Evolutionary conservation across 2,888 invertebrate genomes (phyloP).

Genomic region (Pterostichus madidus): DNA sequence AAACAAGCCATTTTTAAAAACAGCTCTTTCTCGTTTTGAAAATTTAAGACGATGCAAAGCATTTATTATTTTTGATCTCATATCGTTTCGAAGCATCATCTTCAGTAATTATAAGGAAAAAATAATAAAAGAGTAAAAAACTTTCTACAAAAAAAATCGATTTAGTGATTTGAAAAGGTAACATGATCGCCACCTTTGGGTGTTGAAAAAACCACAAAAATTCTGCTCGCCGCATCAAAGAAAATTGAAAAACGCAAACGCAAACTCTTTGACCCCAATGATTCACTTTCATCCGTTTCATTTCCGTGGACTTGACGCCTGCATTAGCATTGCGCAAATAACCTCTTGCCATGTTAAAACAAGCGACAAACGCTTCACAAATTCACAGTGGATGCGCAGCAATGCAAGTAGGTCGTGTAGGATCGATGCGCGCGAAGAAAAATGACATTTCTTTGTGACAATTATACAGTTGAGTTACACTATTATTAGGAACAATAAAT

Average conservation of each 20-base stretch:
- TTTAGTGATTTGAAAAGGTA: no score
- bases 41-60: no score
- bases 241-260: neutral
- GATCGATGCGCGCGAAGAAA: slow-evolving; percentile 61
- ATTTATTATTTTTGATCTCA: no score
- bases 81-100: no score
- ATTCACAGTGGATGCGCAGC: slow-evolving; percentile 33
- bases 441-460: slow-evolving; percentile 64
- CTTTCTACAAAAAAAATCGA: no score
- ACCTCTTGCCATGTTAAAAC: slow-evolving; percentile 14
- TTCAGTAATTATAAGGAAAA: no score
- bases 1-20: no score
- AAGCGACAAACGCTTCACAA: slow-evolving; percentile 24
- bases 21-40: no score
- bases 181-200: neutral
- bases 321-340: slow-evolving; percentile 25
- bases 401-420: slow-evolving; percentile 51
- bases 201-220: slow-evolving; percentile 3
- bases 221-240: neutral
- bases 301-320: slow-evolving; percentile 12
- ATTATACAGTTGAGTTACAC: slow-evolving; percentile 62
- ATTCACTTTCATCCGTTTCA: slow-evolving; percentile 47
- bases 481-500: slow-evolving; percentile 63
- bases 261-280: slow-evolving; percentile 27
- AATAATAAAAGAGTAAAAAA: no score